Evolutionary conservation across 1,140 invertebrate genomes (phyloP), one percentile per base, ranked within the genome.

Genomic region (Sinella curviseta): DNA sequence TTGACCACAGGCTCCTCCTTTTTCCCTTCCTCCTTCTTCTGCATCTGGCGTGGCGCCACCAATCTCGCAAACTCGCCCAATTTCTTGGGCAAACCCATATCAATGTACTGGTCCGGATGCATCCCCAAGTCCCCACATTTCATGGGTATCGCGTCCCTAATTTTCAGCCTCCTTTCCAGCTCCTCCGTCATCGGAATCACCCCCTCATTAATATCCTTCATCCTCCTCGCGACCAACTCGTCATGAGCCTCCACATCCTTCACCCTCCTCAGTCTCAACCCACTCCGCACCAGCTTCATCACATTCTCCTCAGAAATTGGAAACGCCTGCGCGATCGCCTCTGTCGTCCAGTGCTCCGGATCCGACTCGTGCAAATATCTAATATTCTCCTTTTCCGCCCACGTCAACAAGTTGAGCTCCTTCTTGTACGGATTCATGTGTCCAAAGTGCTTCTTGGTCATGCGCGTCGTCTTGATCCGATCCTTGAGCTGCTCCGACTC

Each of bases 351-450:
- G 84, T 92, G 90, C 36, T 91, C 87, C 16, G 93, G 91, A 86
- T 94, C 88, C 20, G 88, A 87, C 28, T 87, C 81, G 84, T 93
- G 89, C 1, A 97, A 87, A 81, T 90, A 89, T 70, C 90, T 87
- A 70, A 97, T 95, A 86, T 95, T 91, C 86, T 95, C 90, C 85
- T 94, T 95, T 85, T 96, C 94, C 81, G 90, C 89, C 89, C 91
- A 95, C 0, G 94, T 94, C 77, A 97, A 84, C n/a, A 96, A 89
- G 84, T 91, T 93, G 0, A 92, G 90, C 78, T 91, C 87, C 78
- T 90, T 81, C 33, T 82, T 89, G 20, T 8, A 12, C 31, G 76
- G 17, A 0, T 36, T 20, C n/a, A 74, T 31, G 81, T 90, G 87
- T 67, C 91, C 91, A 84, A 94, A 93, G 84, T 93, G 94, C 86